These are phyloP conservation scores for Dreissena polymorpha DNA, from an alignment of 1,140 invertebrate genomes.

Conservation along the genomic window DNA sequence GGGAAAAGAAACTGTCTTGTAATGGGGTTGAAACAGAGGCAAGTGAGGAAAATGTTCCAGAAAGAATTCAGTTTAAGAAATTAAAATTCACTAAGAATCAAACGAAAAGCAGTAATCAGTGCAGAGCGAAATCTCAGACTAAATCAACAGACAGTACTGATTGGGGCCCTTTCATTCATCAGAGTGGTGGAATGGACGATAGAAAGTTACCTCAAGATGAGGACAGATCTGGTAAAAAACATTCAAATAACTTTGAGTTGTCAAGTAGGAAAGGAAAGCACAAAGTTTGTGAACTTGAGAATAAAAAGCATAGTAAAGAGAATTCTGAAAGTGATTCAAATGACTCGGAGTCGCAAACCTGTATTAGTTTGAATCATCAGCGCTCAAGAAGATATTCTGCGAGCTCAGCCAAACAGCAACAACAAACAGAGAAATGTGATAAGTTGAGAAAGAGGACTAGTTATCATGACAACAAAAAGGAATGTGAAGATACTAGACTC, in stretches of 20 bases:
- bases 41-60: background rate
- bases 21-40: background rate
- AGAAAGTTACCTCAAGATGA: slow-evolving; percentile 17
- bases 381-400: background rate
- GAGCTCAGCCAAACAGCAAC: background rate
- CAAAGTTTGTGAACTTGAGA: slow-evolving; percentile 12
- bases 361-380: background rate
- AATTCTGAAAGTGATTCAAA: background rate
- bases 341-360: background rate
- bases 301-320: background rate
- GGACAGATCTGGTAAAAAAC: background rate
- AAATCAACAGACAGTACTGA: slow-evolving; percentile 34
- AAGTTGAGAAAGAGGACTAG: background rate
- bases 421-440: background rate
- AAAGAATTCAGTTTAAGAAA: slow-evolving; percentile 34
- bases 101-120: background rate
- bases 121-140: background rate
- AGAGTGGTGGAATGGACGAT: slow-evolving; percentile 1
- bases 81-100: slow-evolving; percentile 25
- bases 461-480: background rate
- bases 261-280: slow-evolving; percentile 26
- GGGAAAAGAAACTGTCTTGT: slow-evolving; percentile 15
- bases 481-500: background rate
- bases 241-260: slow-evolving; percentile 19
- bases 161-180: slow-evolving; percentile 57